A percentile compares a stretch with the other conserved stretches of the same genome.
phyloP scores from a whole-genome alignment of 2,888 invertebrate genomes.

The Mactromeris polynyma region DNA sequence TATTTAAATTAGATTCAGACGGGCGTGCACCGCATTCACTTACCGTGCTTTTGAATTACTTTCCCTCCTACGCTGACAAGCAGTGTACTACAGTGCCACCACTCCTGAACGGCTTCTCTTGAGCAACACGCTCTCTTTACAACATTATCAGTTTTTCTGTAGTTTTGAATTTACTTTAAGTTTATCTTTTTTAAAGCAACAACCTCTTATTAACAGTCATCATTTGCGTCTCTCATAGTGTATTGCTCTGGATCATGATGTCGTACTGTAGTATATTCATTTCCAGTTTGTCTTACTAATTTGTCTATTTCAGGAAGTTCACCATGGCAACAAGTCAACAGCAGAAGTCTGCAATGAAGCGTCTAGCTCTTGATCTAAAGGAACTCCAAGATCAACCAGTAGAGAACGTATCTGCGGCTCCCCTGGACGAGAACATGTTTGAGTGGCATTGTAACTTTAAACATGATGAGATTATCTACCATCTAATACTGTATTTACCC shows the following conservation, averaged over 20 bases:
- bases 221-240: no score
- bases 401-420: slow-evolving; percentile 81
- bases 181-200: not conserved
- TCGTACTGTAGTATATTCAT: no score
- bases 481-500: slow-evolving; percentile 80
- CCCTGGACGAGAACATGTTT: slow-evolving; percentile 81
- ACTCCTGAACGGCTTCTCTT: no score
- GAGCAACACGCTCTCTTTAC: not conserved
- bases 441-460: slow-evolving; percentile 85
- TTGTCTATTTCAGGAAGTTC: not conserved
- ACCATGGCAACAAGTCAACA: slow-evolving; percentile 72
- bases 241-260: no score
- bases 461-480: slow-evolving; percentile 80
- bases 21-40: no score
- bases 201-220: not conserved
- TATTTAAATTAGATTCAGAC: no score
- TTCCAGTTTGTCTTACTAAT: no score
- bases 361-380: slow-evolving; percentile 78
- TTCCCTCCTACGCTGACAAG: no score
- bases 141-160: not conserved
- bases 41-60: no score
- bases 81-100: no score
- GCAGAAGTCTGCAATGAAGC: slow-evolving; percentile 80
- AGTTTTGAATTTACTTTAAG: not conserved
- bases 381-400: slow-evolving; percentile 79